phyloP scores from a whole-genome alignment of 1,140 invertebrate species.

The Conus ventricosus region DNA sequence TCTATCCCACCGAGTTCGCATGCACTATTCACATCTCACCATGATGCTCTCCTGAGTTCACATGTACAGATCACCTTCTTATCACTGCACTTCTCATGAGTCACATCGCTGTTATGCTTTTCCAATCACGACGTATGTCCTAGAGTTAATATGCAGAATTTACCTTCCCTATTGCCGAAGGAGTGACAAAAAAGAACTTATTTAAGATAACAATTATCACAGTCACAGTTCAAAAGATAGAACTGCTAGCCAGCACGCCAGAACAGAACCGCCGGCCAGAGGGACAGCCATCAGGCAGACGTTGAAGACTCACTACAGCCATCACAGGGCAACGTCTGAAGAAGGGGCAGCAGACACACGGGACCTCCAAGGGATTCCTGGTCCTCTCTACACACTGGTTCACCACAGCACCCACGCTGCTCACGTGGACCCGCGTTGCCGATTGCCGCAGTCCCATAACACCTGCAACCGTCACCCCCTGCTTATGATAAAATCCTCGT shows the following conservation, averaged over 20 bases:
- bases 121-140: no score
- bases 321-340: conserved; percentile 83
- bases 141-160: no score
- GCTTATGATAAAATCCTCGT: background rate
- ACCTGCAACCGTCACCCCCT: conserved; percentile 72
- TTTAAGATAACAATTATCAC: background rate
- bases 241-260: background rate
- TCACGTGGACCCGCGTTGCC: conserved; percentile 88
- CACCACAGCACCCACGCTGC: conserved; percentile 79
- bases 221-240: background rate
- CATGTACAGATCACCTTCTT: no score
- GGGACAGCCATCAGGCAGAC: background rate
- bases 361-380: conserved; percentile 81
- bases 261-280: no score
- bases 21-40: no score
- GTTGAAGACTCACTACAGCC: conserved; percentile 76
- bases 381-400: conserved; percentile 80
- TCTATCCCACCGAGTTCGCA: no score
- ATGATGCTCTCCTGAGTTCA: no score
- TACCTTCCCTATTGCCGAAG: no score
- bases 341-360: conserved; percentile 86
- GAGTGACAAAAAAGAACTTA: no score
- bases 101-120: no score
- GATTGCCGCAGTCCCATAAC: conserved; percentile 88
- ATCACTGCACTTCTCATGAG: no score